Percentiles rank a stretch among this genome's conserved stretches.
Conservation (phyloP, 2,888 invertebrate species). For the Operophtera brumata region DNA sequence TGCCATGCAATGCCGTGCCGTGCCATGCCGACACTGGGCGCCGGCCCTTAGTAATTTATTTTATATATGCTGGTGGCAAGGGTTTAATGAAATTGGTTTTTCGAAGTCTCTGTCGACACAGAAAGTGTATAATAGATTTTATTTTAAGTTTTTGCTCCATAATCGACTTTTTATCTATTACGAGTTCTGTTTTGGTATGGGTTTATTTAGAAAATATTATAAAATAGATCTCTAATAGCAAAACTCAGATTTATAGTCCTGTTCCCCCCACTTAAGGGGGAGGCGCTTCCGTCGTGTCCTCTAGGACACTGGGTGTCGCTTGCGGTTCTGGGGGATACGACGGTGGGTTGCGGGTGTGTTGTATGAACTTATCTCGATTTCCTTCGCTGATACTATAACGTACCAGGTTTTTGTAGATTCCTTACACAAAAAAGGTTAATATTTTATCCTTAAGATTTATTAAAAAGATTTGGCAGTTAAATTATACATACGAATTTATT, state of each 20-base stretch:
- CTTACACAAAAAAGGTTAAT: background rate
- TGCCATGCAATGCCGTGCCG: no score
- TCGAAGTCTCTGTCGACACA: no score
- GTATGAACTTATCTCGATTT: background rate
- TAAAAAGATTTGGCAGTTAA: background rate
- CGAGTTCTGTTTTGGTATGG: background rate
- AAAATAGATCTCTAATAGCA: background rate
- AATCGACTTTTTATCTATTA: background rate
- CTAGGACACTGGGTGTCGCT: no score
- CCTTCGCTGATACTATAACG: background rate
- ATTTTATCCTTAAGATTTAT: background rate
- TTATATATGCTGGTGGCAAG: no score
- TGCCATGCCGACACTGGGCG: no score
- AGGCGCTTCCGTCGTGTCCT: no score
- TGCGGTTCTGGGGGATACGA: no score
- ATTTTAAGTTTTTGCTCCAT: background rate
- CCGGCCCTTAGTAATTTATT: no score
- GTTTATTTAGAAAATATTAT: background rate
- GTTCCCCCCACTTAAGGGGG: no score
- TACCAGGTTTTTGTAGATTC: background rate
- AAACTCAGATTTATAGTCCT: background rate
- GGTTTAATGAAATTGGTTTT: no score
- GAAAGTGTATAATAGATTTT: background rate
- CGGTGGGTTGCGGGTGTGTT: no score
- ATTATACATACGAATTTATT: slow-evolving; percentile 32